Percentiles rank a stretch among this genome's conserved stretches.
These are phyloP conservation scores for Masticophis lateralis DNA, from an alignment of 2,797 vertebrate species.

Conservation along the genomic window DNA sequence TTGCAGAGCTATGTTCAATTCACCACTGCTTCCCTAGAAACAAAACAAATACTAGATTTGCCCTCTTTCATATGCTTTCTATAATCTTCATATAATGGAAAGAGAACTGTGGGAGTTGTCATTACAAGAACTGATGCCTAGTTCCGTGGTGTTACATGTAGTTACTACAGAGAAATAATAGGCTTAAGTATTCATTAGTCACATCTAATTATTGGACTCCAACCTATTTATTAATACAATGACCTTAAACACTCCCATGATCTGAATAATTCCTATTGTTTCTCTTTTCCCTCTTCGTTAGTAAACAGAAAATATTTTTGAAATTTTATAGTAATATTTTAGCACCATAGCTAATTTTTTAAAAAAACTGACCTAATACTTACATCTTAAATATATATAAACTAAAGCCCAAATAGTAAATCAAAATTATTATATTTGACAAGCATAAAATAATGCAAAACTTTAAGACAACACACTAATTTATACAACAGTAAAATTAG, in stretches of 20 bases:
- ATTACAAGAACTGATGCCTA: not conserved
- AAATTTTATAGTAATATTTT: not conserved
- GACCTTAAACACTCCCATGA: not conserved
- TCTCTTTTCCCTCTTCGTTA: not conserved
- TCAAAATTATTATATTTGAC: not conserved
- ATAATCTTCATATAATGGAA: not conserved
- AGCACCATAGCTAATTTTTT: not conserved
- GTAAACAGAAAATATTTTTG: not conserved
- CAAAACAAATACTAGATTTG: not conserved
- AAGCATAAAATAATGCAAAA: not conserved
- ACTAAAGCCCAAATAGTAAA: not conserved
- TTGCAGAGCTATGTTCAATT: not conserved
- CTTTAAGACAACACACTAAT: not conserved
- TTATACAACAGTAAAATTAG: not conserved
- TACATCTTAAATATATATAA: not conserved
- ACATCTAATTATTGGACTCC: not conserved
- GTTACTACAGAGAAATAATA: not conserved
- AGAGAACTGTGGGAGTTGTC: not conserved
- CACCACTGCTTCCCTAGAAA: not conserved
- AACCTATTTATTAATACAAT: not conserved
- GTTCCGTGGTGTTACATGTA: not conserved
- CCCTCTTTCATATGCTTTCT: not conserved
- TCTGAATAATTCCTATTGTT: not conserved
- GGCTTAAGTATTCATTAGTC: not conserved
- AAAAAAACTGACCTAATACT: not conserved